These are phyloP conservation scores for Siniperca knerii DNA, from an alignment of 2,113 vertebrate species.

Conservation along the genomic window DNA sequence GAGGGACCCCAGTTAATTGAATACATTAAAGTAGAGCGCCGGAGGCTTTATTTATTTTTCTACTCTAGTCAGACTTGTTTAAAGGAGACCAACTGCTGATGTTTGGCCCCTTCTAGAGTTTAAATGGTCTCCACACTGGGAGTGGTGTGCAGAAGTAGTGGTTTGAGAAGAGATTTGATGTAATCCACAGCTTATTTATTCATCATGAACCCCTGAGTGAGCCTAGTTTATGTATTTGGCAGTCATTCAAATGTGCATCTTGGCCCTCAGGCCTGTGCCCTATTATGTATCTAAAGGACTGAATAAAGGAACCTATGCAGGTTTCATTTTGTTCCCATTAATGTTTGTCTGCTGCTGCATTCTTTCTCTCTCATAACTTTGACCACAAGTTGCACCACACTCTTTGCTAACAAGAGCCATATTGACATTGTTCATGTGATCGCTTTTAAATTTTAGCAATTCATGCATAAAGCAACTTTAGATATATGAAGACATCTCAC, in stretches of 20 bases:
- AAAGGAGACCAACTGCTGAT: conserved; percentile 86
- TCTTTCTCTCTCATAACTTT: conserved; percentile 41
- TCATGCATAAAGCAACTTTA: conserved; percentile 1
- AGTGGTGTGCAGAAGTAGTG: conserved; percentile 75
- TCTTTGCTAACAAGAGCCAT: conserved; percentile 7
- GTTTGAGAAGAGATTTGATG: conserved; percentile 79
- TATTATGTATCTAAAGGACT: conserved; percentile 62
- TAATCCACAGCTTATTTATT: conserved; percentile 86
- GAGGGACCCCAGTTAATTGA: conserved; percentile 88
- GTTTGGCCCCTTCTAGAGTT: conserved; percentile 81
- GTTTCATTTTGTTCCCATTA: conserved; percentile 41
- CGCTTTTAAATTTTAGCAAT: not conserved
- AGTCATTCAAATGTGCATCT: conserved; percentile 76
- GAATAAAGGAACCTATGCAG: conserved; percentile 22
- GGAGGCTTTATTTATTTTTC: conserved; percentile 87
- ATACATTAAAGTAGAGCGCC: conserved; percentile 88
- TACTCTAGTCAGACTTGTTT: conserved; percentile 87
- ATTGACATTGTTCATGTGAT: not conserved
- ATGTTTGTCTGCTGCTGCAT: conserved; percentile 37
- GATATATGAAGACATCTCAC: not conserved
- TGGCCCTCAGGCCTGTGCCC: conserved; percentile 51
- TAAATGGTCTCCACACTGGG: conserved; percentile 83
- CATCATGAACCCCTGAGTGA: conserved; percentile 79
- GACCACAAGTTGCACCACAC: not conserved
- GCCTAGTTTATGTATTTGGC: conserved; percentile 76